Evolutionary conservation across 2,888 invertebrate genomes (phyloP).

Genomic region (Pseudococcus jackbeardsleyi): DNA sequence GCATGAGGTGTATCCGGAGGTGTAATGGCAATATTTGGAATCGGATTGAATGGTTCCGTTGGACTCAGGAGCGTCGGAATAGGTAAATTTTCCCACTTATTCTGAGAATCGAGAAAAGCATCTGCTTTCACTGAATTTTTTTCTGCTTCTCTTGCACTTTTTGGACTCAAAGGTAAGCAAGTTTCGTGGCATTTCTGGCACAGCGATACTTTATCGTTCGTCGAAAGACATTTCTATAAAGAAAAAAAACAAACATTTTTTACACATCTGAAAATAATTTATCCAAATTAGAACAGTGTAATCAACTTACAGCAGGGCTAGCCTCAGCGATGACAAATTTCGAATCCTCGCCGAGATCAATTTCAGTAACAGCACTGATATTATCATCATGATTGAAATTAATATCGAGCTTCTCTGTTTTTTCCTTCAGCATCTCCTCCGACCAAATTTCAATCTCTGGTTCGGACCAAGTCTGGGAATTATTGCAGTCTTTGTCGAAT

Average conservation of each 20-base stretch:
- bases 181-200: slow-evolving; percentile 62
- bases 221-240: not conserved
- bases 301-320: slow-evolving; percentile 23
- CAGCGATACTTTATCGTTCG: not conserved
- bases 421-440: slow-evolving; percentile 63
- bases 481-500: slow-evolving; percentile 73
- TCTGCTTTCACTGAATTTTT: not conserved
- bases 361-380: slow-evolving; percentile 57
- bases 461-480: slow-evolving; percentile 4
- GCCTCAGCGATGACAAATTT: slow-evolving; percentile 32
- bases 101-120: slow-evolving; percentile 57
- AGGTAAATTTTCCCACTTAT: slow-evolving; percentile 38
- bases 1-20: slow-evolving; percentile 77
- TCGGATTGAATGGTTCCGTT: slow-evolving; percentile 71
- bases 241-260: too few species aligned
- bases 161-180: slow-evolving; percentile 42
- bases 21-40: slow-evolving; percentile 80
- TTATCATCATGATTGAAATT: slow-evolving; percentile 67
- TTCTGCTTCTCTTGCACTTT: not conserved
- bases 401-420: slow-evolving; percentile 67
- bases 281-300: not conserved
- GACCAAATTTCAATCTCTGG: slow-evolving; percentile 56
- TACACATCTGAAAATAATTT: too few species aligned
- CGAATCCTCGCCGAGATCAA: slow-evolving; percentile 45
- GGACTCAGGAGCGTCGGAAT: slow-evolving; percentile 67